Conservation (phyloP, 2,797 vertebrate genomes). For the Sebastes jordani region DNA sequence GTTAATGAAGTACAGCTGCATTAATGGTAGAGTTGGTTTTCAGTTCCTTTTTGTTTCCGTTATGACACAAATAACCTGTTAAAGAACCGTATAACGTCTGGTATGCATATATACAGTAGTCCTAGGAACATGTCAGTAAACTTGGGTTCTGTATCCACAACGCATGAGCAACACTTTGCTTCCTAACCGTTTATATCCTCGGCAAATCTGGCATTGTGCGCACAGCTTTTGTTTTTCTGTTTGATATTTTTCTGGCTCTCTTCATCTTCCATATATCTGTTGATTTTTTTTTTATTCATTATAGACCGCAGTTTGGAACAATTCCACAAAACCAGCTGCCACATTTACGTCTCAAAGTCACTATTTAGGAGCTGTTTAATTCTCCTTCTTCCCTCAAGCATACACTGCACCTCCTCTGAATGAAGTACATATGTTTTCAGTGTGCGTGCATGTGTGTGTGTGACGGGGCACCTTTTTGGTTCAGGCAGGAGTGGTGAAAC, state of each 20-base stretch:
- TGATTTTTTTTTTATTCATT: slow-evolving; percentile 19
- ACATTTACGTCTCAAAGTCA: slow-evolving; percentile 55
- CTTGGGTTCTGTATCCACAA: slow-evolving; percentile 87
- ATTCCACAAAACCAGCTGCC: slow-evolving; percentile 48
- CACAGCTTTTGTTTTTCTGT: slow-evolving; percentile 64
- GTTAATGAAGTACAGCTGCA: slow-evolving; percentile 84
- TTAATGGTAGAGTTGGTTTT: slow-evolving; percentile 83
- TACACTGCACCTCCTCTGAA: slow-evolving; percentile 51
- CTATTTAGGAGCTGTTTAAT: slow-evolving; percentile 64
- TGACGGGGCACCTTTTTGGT: slow-evolving; percentile 74
- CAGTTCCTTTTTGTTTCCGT: slow-evolving; percentile 71
- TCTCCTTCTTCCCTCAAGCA: slow-evolving; percentile 53
- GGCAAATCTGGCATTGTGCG: slow-evolving; percentile 72
- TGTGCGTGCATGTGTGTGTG: slow-evolving; percentile 38
- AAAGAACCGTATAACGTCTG: slow-evolving; percentile 84
- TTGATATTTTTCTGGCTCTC: slow-evolving; percentile 57
- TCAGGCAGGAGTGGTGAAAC: slow-evolving; percentile 68
- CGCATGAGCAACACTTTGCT: slow-evolving; percentile 85
- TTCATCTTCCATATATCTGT: slow-evolving; percentile 61
- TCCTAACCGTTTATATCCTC: slow-evolving; percentile 83
- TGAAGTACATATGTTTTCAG: slow-evolving; percentile 43
- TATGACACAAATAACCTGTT: slow-evolving; percentile 85
- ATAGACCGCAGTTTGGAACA: slow-evolving; percentile 18
- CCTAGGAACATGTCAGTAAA: slow-evolving; percentile 86
- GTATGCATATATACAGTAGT: slow-evolving; percentile 88